These are phyloP conservation scores for Chloropsis cyanopogon DNA, from an alignment of 2,113 vertebrate species.

Conservation along the genomic window DNA sequence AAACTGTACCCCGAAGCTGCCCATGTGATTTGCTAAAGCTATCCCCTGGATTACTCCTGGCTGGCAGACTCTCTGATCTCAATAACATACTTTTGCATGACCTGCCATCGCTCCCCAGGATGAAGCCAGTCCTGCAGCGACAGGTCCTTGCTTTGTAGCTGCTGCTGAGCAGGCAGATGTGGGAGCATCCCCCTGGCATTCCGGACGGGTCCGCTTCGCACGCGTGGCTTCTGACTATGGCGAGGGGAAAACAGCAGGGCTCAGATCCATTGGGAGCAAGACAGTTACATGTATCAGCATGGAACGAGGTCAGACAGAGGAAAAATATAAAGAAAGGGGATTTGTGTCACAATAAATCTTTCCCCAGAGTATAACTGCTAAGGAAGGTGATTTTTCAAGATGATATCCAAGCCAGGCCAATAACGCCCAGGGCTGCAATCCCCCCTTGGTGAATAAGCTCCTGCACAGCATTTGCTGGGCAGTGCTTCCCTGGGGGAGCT, in stretches of 20 bases:
- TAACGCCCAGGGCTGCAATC: fast-evolving
- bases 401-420: not conserved
- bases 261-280: slow-evolving; percentile 16
- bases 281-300: not conserved
- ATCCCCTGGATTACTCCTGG: not conserved
- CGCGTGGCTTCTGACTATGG: slow-evolving; percentile 87
- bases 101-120: slow-evolving; percentile 85
- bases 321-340: not conserved
- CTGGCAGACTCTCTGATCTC: slow-evolving; percentile 6
- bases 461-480: not conserved
- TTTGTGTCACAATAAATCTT: not conserved
- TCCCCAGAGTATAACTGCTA: not conserved
- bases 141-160: slow-evolving; percentile 92
- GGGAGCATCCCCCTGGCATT: slow-evolving; percentile 87
- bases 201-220: slow-evolving; percentile 85
- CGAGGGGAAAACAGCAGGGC: slow-evolving; percentile 34
- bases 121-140: slow-evolving; percentile 91
- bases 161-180: slow-evolving; percentile 92
- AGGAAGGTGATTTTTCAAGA: not conserved
- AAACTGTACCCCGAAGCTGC: not conserved
- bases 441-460: not conserved
- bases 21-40: not conserved
- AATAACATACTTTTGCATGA: slow-evolving; percentile 96
- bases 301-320: not conserved
- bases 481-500: not conserved